These are phyloP conservation scores for Trachymyrmex cornetzi DNA, from an alignment of 1,140 invertebrate species.

Conservation along the genomic window DNA sequence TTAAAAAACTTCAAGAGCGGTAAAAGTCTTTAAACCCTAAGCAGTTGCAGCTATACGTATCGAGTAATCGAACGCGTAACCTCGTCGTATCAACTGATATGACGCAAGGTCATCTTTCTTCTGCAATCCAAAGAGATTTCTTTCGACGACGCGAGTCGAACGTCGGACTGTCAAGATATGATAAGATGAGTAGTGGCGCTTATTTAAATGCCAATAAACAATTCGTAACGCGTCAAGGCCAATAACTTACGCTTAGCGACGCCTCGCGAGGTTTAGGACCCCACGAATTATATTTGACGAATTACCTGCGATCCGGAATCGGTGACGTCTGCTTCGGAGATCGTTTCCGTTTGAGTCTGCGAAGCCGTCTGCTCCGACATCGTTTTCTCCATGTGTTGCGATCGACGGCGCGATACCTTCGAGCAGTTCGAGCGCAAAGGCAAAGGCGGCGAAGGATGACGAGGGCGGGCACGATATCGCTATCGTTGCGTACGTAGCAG, in stretches of 20 bases:
- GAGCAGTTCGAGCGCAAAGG: no score
- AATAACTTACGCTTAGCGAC: background rate
- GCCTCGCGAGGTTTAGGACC: background rate
- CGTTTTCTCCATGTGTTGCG: constrained; percentile 70
- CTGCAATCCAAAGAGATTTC: background rate
- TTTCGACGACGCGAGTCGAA: background rate
- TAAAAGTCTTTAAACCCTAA: background rate
- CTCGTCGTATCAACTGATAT: background rate
- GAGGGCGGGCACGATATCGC: background rate
- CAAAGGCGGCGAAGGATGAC: background rate
- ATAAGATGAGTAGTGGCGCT: background rate
- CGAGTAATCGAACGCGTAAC: background rate
- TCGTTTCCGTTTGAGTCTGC: constrained; percentile 80
- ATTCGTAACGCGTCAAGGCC: background rate
- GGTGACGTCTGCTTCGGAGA: constrained; percentile 75
- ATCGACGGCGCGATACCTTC: background rate
- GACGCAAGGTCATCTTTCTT: background rate
- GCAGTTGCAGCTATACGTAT: background rate
- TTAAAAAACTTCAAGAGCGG: background rate
- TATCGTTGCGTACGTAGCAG: no score
- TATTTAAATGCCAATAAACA: background rate
- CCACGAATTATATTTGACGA: background rate
- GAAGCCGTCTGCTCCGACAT: constrained; percentile 77
- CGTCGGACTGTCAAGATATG: background rate
- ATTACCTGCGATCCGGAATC: constrained; percentile 78